These are phyloP conservation scores for Puntigrus tetrazona DNA, from an alignment of 2,113 vertebrate genomes.

Conservation along the genomic window DNA sequence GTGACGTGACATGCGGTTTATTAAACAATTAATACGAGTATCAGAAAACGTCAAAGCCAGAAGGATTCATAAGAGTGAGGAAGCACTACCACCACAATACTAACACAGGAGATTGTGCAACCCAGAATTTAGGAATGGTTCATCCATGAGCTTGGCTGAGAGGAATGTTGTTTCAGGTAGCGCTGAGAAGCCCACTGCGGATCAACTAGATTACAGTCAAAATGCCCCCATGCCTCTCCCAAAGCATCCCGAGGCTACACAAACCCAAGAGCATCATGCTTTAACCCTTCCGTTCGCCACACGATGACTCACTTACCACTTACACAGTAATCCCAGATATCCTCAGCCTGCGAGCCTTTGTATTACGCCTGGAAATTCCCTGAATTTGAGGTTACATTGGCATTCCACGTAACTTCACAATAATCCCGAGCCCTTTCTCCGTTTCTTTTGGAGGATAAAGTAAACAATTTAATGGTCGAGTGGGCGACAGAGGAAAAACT, in stretches of 20 bases:
- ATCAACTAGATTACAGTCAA: conserved; percentile 57
- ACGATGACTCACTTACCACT: conserved; percentile 56
- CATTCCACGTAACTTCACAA: conserved; percentile 41
- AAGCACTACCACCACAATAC: neutral
- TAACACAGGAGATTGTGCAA: neutral
- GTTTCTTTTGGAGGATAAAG: conserved; percentile 37
- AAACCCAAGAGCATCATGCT: conserved; percentile 45
- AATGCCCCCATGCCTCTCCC: conserved; percentile 62
- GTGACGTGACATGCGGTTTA: neutral
- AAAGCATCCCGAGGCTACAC: conserved; percentile 56
- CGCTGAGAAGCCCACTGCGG: neutral
- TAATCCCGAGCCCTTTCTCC: conserved; percentile 24
- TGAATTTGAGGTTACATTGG: conserved; percentile 43
- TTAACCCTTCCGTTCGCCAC: conserved; percentile 53
- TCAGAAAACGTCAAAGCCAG: neutral
- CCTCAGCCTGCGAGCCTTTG: conserved; percentile 33
- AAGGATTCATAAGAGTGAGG: neutral
- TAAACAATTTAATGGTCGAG: conserved; percentile 1
- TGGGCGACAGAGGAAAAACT: neutral
- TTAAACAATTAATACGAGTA: no score
- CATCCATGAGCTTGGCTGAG: neutral
- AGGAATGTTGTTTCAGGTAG: neutral
- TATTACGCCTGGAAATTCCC: conserved; percentile 54
- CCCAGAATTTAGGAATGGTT: neutral
- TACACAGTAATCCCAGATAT: conserved; percentile 56